A percentile compares a stretch with the other conserved stretches of the same genome.
phyloP scores from a whole-genome alignment of 2,888 invertebrate species.

The Trypoxylon attenuatum region DNA sequence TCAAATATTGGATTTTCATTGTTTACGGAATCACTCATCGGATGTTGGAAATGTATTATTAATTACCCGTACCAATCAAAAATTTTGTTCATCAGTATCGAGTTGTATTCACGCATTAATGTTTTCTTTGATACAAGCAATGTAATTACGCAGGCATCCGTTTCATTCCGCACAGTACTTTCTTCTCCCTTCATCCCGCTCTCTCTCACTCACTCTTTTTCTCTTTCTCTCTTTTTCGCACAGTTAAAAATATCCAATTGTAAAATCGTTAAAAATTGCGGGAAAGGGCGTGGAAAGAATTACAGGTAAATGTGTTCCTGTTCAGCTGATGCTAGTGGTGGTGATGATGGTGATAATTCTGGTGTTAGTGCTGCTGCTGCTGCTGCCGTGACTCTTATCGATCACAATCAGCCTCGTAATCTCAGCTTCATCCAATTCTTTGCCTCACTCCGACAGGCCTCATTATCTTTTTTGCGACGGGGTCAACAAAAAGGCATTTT shows the following conservation, averaged over 20 bases:
- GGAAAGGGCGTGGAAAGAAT: background rate
- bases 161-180: too few relatives aligned
- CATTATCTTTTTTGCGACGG: constrained; percentile 6
- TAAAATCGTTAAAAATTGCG: background rate
- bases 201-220: background rate
- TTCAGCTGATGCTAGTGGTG: background rate
- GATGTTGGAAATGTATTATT: too few relatives aligned
- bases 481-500: constrained; percentile 8
- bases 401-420: background rate
- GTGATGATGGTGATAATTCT: background rate
- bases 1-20: too few relatives aligned
- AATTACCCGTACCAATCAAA: too few relatives aligned
- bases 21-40: too few relatives aligned
- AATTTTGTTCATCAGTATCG: too few relatives aligned
- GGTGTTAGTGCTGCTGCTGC: background rate
- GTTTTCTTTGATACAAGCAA: too few relatives aligned
- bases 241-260: background rate
- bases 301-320: background rate
- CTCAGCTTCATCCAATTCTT: constrained; percentile 11
- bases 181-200: background rate
- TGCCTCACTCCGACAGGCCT: constrained; percentile 1
- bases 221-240: background rate
- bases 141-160: too few relatives aligned
- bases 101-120: too few relatives aligned
- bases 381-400: background rate